phyloP scores from a whole-genome alignment of 2,797 vertebrate genomes.

The Hozukius guyotensis region DNA sequence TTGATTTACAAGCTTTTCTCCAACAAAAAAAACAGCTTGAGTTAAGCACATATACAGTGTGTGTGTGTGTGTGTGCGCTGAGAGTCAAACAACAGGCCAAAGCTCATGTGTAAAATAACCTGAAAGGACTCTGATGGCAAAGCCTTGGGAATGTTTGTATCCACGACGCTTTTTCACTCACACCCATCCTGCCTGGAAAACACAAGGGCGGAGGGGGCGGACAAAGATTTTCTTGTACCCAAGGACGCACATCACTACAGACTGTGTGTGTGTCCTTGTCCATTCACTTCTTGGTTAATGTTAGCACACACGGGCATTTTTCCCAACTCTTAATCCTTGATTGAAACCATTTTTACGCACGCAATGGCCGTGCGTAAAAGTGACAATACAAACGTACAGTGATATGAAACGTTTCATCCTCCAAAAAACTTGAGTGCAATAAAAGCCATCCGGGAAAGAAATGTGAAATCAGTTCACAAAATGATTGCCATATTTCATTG shows the following conservation, averaged over 20 bases:
- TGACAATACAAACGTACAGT: background rate
- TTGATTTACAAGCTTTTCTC: background rate
- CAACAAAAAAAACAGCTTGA: background rate
- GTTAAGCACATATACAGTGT: background rate
- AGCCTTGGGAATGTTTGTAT: constrained; percentile 51
- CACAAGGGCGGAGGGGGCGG: constrained; percentile 53
- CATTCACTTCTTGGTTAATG: constrained; percentile 3
- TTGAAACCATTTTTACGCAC: constrained; percentile 33
- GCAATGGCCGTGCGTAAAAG: constrained; percentile 34
- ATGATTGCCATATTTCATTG: background rate
- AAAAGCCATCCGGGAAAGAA: background rate
- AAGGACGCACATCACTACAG: constrained; percentile 55
- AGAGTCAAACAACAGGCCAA: background rate
- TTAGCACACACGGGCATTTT: constrained; percentile 8
- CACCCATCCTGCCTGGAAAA: constrained; percentile 74
- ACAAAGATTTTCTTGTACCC: constrained; percentile 73
- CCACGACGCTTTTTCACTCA: constrained; percentile 43
- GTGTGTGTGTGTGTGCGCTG: background rate
- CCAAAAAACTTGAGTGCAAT: background rate
- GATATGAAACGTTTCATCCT: background rate
- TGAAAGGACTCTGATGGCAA: constrained; percentile 7
- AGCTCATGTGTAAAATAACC: constrained; percentile 2
- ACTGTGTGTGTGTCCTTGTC: constrained; percentile 28
- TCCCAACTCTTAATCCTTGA: background rate
- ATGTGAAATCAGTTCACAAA: background rate